These are phyloP conservation scores for Quadroppia sp. DNA, from an alignment of 2,888 invertebrate species.

Conservation along the genomic window DNA sequence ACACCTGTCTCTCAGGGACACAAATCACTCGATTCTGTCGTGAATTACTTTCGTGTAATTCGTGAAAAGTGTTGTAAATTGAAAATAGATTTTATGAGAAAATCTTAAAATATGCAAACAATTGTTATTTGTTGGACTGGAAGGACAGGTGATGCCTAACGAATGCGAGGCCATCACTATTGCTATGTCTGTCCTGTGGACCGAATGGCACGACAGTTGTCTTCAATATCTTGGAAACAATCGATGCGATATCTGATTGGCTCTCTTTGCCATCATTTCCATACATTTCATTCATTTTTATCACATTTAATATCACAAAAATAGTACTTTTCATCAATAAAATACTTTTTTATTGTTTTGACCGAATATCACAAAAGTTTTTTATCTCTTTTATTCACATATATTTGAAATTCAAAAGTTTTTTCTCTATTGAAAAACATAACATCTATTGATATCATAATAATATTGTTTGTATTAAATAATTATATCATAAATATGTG, in stretches of 20 bases:
- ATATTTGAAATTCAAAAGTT: background rate
- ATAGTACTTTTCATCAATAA: background rate
- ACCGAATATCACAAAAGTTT: background rate
- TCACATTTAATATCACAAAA: slow-evolving; percentile 1
- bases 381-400: background rate
- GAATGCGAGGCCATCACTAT: slow-evolving; percentile 10
- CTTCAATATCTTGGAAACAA: slow-evolving; percentile 7
- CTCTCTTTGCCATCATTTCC: slow-evolving; percentile 1
- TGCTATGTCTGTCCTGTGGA: slow-evolving; percentile 7
- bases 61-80: slow-evolving; percentile 12
- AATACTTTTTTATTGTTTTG: background rate
- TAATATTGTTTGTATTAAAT: slow-evolving; percentile 4
- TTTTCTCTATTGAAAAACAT: background rate
- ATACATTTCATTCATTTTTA: background rate
- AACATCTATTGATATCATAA: slow-evolving; percentile 6
- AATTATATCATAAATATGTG: background rate
- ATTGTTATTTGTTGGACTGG: slow-evolving; percentile 23
- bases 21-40: background rate
- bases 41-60: slow-evolving; percentile 10
- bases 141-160: slow-evolving; percentile 31
- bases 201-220: slow-evolving; percentile 24
- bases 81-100: background rate
- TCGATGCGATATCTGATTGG: slow-evolving; percentile 31
- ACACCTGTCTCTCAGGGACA: slow-evolving; percentile 24
- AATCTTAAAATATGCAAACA: background rate